Evolutionary conservation across 92 coral and sea anemone species (phyloP), one percentile per base, ranked within the genome.

Genomic region (Hydrozoanthus gracilis): DNA sequence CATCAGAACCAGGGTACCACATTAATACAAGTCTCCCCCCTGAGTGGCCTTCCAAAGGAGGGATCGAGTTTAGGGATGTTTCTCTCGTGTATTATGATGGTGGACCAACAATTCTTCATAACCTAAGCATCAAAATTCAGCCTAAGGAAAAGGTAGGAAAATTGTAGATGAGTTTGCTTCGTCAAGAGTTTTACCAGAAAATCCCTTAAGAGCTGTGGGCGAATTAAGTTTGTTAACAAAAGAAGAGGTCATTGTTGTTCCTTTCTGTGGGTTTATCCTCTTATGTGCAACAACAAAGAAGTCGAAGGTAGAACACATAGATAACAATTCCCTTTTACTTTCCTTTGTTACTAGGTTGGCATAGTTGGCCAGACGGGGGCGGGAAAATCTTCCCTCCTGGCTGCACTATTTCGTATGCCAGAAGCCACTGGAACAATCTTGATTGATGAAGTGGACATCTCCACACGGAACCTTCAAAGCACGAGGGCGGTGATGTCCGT

Each of bases 351-450:
- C 4, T 66, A 73, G 52, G 35, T 73, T 8, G 78, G 83, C 15
- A 78, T 78, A 11, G 70, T 60, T 44, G 83, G 83, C 3, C 67
- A 48, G 16, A 78, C 83, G 3, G 83, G 83, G 17, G 83, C 83
- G 0, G 83, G 83, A 6, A 78, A 78, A 62, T 78, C 83, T 4
- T 78, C 83, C 12, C 17, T 76, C 14, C 5, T 76, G 35, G 82
- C 82, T 52, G 67, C 82, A 6, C 61, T 76, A 11, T 55, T 78
- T 51, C 83, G 83, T 60, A 78, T 78, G 83, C 83, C 83, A 12
- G 69, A 78, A 78, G 83, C 83, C 51, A 15, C 12, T 18, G 83
- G 83, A 39, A 78, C 46, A 56, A 78, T 78, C 44, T 11, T 60
- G 27, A 78, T 78, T 78, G 83, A 78, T 78, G 51, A 50, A 61